Evolutionary conservation across 1,140 invertebrate genomes (phyloP), one percentile per base, ranked within the genome.

Genomic region (Eufriesea mexicana): DNA sequence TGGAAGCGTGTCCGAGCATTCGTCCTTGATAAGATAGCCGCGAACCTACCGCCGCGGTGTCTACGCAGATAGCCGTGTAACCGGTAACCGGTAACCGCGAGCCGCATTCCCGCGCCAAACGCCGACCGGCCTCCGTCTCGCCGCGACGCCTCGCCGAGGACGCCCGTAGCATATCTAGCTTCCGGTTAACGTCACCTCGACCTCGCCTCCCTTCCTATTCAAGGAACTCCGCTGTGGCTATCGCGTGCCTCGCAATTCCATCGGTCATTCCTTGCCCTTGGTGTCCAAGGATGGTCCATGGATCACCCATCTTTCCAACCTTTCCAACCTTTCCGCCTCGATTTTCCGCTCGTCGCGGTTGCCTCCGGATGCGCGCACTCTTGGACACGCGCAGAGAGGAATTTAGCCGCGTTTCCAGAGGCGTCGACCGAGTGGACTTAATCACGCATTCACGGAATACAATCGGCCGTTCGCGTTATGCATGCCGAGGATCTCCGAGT

Each of bases 1-100:
- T 84, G 62, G 54, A 71, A 78, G 82, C 83, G 83, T 84, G 76
- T 85, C 67, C 72, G 67, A 72, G 79, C 71, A 79, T 88, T 88
- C 79, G 86, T 88, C 86, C 87, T 89, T 89, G 87, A 89, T 88
- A 86, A 88, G 84, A 88, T 86, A 88, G 62, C 57, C 67, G 68
- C 79, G 87, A 82, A 83, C 84, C 73, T 85, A 89, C 79, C 80
- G 84, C 84, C 61, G 62, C 83, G 79, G 57, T 73, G 77, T 80
- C 51, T 59, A 73, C 64, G 64, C 61, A 71, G 68, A 83, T 86
- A 83, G 73, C 78, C 83, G 85, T 78, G 74, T 57, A 86, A 88
- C 72, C 76, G 79, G 79, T 75, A 89, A 89, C 86, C 87, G 84
- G 72, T 83, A 84, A 86, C 74, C 83, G 75, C 76, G 73, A 78